Evolutionary conservation across 2,888 invertebrate genomes (phyloP).

Genomic region (Tipula unca): DNA sequence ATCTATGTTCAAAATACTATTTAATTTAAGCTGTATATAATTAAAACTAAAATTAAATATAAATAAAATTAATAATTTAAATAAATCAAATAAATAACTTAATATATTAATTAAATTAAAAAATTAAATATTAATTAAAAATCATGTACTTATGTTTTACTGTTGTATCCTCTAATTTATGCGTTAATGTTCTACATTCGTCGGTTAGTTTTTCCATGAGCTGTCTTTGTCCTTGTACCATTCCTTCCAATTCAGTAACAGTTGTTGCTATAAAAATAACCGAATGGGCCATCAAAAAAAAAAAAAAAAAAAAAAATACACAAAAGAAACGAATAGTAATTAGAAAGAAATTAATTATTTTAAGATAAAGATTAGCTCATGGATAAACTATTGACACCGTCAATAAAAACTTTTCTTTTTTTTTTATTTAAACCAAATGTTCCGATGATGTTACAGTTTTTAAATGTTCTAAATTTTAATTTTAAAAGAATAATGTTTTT

Average conservation of each 20-base stretch:
- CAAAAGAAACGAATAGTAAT: not conserved
- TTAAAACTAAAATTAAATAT: not conserved
- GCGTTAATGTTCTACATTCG: constrained; percentile 81
- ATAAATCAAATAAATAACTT: not conserved
- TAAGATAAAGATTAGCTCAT: constrained; percentile 44
- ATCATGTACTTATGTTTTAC: constrained; percentile 71
- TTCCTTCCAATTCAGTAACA: constrained; percentile 80
- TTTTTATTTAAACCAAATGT: not conserved
- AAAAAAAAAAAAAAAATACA: not conserved
- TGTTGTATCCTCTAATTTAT: constrained; percentile 82
- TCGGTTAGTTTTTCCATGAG: constrained; percentile 86
- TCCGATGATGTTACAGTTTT: not conserved
- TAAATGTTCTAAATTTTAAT: not conserved
- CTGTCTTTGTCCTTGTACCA: constrained; percentile 85
- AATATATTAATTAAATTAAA: not conserved
- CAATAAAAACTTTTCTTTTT: not conserved
- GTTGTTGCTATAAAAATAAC: constrained; percentile 65
- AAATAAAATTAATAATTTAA: not conserved
- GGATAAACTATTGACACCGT: constrained; percentile 57
- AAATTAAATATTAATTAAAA: constrained; percentile 20
- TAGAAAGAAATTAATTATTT: not conserved
- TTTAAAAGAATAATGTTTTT: not conserved
- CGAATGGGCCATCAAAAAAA: not conserved
- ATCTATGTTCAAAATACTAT: too few relatives aligned
- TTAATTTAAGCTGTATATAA: constrained; percentile 21